These are phyloP conservation scores for Leptatherina wallacei DNA, from an alignment of 2,797 vertebrate species.

Conservation along the genomic window DNA sequence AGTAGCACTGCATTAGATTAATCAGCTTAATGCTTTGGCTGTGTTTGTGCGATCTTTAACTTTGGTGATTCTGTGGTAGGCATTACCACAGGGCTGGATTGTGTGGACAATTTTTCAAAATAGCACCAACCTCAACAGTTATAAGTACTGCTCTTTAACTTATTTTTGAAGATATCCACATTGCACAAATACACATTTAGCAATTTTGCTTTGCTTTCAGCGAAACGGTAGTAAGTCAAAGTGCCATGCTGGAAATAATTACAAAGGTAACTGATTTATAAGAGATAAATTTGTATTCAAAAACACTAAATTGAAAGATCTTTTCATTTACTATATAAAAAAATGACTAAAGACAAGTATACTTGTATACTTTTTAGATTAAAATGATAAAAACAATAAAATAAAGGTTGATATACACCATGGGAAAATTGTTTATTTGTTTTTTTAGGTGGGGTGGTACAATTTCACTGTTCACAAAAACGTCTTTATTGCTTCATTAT, in stretches of 20 bases:
- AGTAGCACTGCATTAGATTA: conserved; percentile 1
- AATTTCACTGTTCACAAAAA: neutral
- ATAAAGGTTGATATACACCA: too few species aligned
- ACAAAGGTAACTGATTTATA: too few species aligned
- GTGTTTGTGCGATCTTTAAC: conserved; percentile 11
- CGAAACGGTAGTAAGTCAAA: neutral
- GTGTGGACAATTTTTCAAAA: conserved; percentile 8
- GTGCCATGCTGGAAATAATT: too few species aligned
- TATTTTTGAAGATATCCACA: neutral
- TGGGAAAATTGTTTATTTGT: neutral
- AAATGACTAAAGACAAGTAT: too few species aligned
- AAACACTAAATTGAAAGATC: too few species aligned
- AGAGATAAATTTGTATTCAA: too few species aligned
- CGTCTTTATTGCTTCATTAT: neutral
- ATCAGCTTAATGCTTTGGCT: conserved; percentile 1
- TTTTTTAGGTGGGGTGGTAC: too few species aligned
- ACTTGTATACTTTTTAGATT: too few species aligned
- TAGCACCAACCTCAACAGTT: neutral
- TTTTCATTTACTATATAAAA: too few species aligned
- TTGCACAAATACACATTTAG: neutral
- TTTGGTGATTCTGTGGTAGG: conserved; percentile 8
- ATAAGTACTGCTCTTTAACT: neutral
- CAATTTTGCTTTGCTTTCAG: neutral
- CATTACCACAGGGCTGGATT: conserved; percentile 2
- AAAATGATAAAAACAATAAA: too few species aligned